Conservation (phyloP, 2,888 invertebrate species). For the Hylaea fasciaria region DNA sequence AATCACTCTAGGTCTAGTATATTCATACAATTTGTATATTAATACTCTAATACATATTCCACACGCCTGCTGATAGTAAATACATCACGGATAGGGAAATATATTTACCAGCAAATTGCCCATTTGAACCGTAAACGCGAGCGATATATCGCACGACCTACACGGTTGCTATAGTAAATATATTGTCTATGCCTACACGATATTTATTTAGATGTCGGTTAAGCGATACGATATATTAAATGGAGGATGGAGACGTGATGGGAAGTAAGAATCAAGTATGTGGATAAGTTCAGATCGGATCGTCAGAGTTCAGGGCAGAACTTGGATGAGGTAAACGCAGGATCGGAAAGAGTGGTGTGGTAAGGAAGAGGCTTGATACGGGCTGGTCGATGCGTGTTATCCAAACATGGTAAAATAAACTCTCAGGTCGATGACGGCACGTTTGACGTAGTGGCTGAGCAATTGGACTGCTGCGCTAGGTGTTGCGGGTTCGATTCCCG, state of each 20-base stretch:
- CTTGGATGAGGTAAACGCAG: too few species aligned
- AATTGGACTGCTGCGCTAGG: too few species aligned
- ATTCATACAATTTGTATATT: conserved; percentile 16
- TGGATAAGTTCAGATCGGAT: too few species aligned
- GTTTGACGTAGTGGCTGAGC: too few species aligned
- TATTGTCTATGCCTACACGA: conserved; percentile 35
- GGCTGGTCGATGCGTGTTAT: too few species aligned
- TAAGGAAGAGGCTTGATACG: too few species aligned
- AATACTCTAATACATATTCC: conserved; percentile 40
- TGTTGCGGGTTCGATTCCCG: too few species aligned
- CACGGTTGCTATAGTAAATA: conserved; percentile 60
- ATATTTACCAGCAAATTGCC: conserved; percentile 62
- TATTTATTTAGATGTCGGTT: conserved; percentile 14
- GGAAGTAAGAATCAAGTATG: background rate
- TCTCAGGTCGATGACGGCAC: too few species aligned
- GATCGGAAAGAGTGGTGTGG: too few species aligned
- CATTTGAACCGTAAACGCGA: conserved; percentile 55
- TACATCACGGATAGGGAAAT: conserved; percentile 51
- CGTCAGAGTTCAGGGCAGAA: too few species aligned
- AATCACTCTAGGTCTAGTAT: background rate
- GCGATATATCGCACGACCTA: conserved; percentile 51
- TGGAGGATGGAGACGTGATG: background rate
- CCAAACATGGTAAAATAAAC: too few species aligned
- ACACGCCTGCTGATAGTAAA: conserved; percentile 38
- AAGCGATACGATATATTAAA: conserved; percentile 1